These are phyloP conservation scores for Nematolebias whitei DNA, from an alignment of 2,113 vertebrate genomes.

Conservation along the genomic window DNA sequence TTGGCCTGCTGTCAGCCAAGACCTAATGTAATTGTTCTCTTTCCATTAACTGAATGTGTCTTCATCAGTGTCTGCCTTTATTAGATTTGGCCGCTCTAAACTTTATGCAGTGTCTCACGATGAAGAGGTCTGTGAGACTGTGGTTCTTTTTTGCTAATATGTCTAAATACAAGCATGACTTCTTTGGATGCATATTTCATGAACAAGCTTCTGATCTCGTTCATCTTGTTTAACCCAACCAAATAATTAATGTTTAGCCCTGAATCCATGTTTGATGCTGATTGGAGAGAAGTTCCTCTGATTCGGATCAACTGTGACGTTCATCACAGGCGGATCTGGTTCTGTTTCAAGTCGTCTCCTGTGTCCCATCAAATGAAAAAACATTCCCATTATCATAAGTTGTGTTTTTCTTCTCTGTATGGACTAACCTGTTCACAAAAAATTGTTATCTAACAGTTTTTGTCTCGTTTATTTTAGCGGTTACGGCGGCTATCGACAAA, in stretches of 20 bases:
- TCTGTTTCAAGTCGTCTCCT: no score
- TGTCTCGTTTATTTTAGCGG: conserved; percentile 80
- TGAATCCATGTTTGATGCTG: neutral
- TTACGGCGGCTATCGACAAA: conserved; percentile 96
- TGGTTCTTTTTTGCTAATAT: neutral
- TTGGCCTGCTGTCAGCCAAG: conserved; percentile 18
- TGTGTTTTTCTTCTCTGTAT: neutral
- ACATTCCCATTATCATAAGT: neutral
- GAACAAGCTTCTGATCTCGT: neutral
- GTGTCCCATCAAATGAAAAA: conserved; percentile 1
- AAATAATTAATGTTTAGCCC: no score
- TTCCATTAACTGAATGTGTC: conserved; percentile 45
- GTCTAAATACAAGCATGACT: no score
- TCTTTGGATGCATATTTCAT: neutral
- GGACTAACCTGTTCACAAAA: neutral
- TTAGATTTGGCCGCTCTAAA: conserved; percentile 36
- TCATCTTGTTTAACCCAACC: neutral
- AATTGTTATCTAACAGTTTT: neutral
- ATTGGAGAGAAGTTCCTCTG: neutral
- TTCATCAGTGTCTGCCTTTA: conserved; percentile 51
- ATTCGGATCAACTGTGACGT: neutral
- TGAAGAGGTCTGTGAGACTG: neutral
- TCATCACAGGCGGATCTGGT: neutral
- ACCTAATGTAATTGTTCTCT: conserved; percentile 21
- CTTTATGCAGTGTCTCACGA: conserved; percentile 7